Evolutionary conservation across 2,797 vertebrate species (phyloP), one percentile per base, ranked within the genome.

Genomic region (Acanthurus leucopareius): DNA sequence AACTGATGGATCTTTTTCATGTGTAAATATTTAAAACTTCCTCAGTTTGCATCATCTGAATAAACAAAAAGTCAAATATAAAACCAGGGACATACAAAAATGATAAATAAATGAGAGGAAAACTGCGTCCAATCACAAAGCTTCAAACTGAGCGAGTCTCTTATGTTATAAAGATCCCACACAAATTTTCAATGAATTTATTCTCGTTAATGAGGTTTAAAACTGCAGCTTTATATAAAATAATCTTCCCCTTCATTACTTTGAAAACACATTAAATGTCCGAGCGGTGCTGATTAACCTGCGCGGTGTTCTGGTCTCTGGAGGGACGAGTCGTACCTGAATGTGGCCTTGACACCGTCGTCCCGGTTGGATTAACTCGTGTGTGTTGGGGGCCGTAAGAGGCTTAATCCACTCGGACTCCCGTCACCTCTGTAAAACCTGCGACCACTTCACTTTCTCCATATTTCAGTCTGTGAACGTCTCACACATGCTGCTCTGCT

Each of bases 281-380:
- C 38, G 64, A 53, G 44, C 15, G 13, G 42, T 19, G 44, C 35
- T 56, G 62, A 53, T 25, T 51, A 42, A 60, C 52, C 25, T 68
- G 59, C 53, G 49, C 60, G 6, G 49, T 19, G 63, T 25, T 25
- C 49, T n/a, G 22, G 35, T 62, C 45, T 5, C 17, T 10, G 62
- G 8, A 3, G 71, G 79, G 68, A 80, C 83, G 28, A 58, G 68
- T 74, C 71, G 77, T 71, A 28, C 77, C 25, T 62, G 65, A 42
- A 45, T 35, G 9, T 17, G 61, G 56, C 70, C 66, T 61, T 15
- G 74, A 56, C 69, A 19, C 35, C 38, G 52, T 69, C 52, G 6
- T 79, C 62, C 58, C 57, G 0, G 19, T 66, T 69, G 82, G 90
- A 90, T 92, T 88, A 90, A 91, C 88, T 85, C 89, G 88, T 14